phyloP scores from a whole-genome alignment of 2,888 invertebrate genomes.

The Epirrita christyi region DNA sequence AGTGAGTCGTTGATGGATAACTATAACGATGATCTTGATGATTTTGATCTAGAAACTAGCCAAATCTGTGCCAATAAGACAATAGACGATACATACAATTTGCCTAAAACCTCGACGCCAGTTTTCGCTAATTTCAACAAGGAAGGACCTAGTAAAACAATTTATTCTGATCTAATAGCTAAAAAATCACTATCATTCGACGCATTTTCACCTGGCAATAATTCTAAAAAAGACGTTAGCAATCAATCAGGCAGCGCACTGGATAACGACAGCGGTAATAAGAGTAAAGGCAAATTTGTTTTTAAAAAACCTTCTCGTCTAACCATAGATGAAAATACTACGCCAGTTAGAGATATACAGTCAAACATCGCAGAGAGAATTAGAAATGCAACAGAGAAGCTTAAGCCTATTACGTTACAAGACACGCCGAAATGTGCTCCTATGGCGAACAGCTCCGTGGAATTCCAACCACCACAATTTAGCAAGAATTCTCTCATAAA shows the following conservation, averaged over 20 bases:
- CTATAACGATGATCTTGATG: conserved; percentile 53
- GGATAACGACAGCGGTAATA: conserved; percentile 51
- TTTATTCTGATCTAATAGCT: conserved; percentile 55
- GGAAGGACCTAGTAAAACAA: conserved; percentile 52
- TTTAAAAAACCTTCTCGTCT: conserved; percentile 72
- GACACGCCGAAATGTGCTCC: conserved; percentile 53
- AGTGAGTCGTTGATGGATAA: conserved; percentile 49
- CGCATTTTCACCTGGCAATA: conserved; percentile 54
- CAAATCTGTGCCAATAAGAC: conserved; percentile 41
- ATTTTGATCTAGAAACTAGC: conserved; percentile 57
- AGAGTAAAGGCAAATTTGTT: conserved; percentile 72
- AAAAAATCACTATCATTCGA: conserved; percentile 65
- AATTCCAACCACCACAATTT: conserved; percentile 69
- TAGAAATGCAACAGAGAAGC: conserved; percentile 61
- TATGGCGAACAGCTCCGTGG: conserved; percentile 67
- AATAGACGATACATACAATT: conserved; percentile 6
- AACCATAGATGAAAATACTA: conserved; percentile 49
- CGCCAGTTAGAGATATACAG: conserved; percentile 55
- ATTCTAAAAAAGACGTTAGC: conserved; percentile 48
- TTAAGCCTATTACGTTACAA: conserved; percentile 61
- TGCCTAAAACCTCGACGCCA: conserved; percentile 59
- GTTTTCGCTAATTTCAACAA: conserved; percentile 51
- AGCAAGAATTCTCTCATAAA: conserved; percentile 58
- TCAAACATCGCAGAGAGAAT: conserved; percentile 71
- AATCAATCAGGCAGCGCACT: conserved; percentile 47